Evolutionary conservation across 2,888 invertebrate species (phyloP), one percentile per base, ranked within the genome.

Genomic region (Phengaris arion): DNA sequence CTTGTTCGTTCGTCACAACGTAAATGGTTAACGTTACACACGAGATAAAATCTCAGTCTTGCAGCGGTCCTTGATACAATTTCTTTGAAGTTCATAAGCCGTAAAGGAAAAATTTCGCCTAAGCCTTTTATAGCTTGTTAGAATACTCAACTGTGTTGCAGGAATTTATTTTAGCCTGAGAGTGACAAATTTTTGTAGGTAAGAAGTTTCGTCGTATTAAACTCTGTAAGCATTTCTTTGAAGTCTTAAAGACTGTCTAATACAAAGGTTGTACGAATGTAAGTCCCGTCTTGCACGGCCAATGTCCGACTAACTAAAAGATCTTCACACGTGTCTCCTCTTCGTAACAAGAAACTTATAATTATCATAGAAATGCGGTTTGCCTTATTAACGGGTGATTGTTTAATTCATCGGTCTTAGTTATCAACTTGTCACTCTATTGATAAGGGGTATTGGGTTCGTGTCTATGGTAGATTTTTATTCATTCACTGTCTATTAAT

Each of bases 11-110:
- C 35, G 35, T 35, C 4, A 2, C 35, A 13, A 52, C 72, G 4
- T 72, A 54, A 54, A 72, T 35, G 69, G 54, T 72, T 54, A 54
- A n/a, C 54, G 13, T 54, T 52, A 54, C 54, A 54, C 51, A 54
- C 22, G 52, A 13, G 72, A 54, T 54, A 72, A 72, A 72, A 72
- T 72, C 72, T 48, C 46, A 12, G 52, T 52, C n/a, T 22, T 52
- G 72, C 35, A 35, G 54, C 72, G 72, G 72, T 52, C 15, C 72
- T 72, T 72, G 13, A 52, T 35, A 52, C 12, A 54, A 52, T 35
- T 52, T 51, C 72, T 72, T 72, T 54, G 72, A 72, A 54, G 54
- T 72, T 54, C 10, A 54, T 54, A 54, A 72, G 52, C 52, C 22
- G 72, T 22, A n/a, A 72, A 72, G 54, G 22, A 35, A 70, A 52